Base-by-base conservation (phyloP, 2,113 vertebrate species). In the Oryzias celebensis region DNA sequence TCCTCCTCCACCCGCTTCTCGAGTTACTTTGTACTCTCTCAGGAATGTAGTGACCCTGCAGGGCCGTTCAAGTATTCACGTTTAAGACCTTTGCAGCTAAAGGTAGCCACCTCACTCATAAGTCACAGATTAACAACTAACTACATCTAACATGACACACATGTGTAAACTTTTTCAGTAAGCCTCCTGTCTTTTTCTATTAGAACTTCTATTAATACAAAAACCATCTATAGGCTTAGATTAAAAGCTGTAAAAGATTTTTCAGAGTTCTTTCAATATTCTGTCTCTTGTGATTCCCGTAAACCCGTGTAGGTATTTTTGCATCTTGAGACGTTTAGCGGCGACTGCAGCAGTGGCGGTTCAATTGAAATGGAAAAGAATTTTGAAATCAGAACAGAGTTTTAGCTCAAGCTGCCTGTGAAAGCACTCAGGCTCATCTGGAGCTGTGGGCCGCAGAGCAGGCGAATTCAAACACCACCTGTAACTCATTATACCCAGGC, bases 401-500 rank as follows among this genome's bases (percentile, higher is more conserved):
- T 83, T 51, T 24, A 48, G 70, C 71, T 42, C 1, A 18, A 26
- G 80, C 71, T 71, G 81, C 65, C 82, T 85, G 85, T 68, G 69
- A 81, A 87, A 86, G 78, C 78, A 78, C 76, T 85, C 78, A 75
- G 75, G 56, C 77, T 88, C 87, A 88, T 87, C 87, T 88, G 87
- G 84, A 80, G 75, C 78, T 69, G 79, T 72, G 73, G 70, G 74
- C 73, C 41, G 17, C 74, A 66, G 67, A 48, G 1, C 68, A 17
- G 72, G 61, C 65, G 82, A 80, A 84, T 80, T 77, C 62, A 84
- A 85, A 72, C 70, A 74, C 75, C 87, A 88, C 87, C 88, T 91
- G 86, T 81, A 82, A 83, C 77, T 89, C 85, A 87, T 91, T 89
- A 88, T 81, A 77, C 76, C 75, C 64, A 18, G 51, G 65, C 79